Base-by-base conservation (phyloP, 2,888 invertebrate genomes). In the Ephialtes manifestator region DNA sequence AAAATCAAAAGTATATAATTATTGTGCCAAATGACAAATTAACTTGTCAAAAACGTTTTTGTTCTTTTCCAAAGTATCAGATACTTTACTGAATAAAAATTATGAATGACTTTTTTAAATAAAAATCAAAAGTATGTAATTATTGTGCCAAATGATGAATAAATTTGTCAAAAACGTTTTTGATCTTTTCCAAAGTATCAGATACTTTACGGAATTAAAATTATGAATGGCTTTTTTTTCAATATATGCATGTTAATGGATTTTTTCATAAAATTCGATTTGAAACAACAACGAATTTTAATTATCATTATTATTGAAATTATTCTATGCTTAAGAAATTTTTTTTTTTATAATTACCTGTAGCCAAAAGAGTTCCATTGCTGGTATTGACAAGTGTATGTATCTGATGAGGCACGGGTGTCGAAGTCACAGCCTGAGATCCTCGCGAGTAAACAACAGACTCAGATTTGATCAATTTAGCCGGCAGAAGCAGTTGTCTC, bases 361-460 rank as follows among this genome's bases (percentile, higher is more conserved):
- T 96, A 1, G 97, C 95, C 86, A 97, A 94, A 35, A 97, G 95
- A 72, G 97, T 96, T 18, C 96, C 96, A 93, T 95, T 96, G 51
- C 95, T 95, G 71, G 96, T 96, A 81, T 96, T 96, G 39, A 97
- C 96, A 74, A 97, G 95, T 83, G 96, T 96, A 89, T 96, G 96
- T 87, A 96, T 95, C 91, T 91, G 94, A 89, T 93, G 94, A 18
- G 92, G 93, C 46, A 93, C 92, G 24, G 94, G 90, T 60, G 92
- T 89, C 4, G 93, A 91, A 65, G 89, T 92, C 20, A 92, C 89
- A 20, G 93, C 89, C 63, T 87, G 88, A 0, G 93, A 88, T 48
- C 90, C 90, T 68, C 92, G 89, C 1, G 94, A 92, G 85, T 93
- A 94, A 28, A 94, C 91, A 4, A 94, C 89, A 10, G 93, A 91